phyloP scores from a whole-genome alignment of 2,113 vertebrate genomes.

The Meles meles region DNA sequence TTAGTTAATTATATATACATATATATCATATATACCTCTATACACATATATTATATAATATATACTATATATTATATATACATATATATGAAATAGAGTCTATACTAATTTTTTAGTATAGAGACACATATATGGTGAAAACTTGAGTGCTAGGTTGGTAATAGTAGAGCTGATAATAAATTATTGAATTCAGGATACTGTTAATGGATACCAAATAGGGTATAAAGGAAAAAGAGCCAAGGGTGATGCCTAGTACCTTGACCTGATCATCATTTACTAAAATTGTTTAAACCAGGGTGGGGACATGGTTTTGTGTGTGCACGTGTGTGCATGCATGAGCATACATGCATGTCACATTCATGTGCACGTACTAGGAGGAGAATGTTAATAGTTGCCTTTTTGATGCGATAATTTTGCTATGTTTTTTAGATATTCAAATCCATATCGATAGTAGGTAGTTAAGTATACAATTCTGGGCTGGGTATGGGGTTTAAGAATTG shows the following conservation, averaged over 20 bases:
- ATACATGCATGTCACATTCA: neutral
- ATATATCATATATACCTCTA: neutral
- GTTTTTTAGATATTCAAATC: neutral
- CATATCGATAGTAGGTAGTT: neutral
- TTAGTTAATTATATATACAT: neutral
- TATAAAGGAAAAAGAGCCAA: neutral
- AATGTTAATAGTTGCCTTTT: neutral
- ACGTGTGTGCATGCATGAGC: neutral
- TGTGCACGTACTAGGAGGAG: neutral
- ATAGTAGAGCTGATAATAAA: neutral
- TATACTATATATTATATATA: neutral
- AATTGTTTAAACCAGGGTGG: neutral
- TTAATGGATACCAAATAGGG: neutral
- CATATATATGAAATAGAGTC: neutral
- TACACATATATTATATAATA: too few species aligned
- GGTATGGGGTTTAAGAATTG: neutral
- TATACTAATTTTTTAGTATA: neutral
- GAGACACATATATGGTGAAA: neutral
- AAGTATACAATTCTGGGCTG: neutral
- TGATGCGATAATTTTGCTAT: neutral
- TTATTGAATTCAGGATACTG: neutral
- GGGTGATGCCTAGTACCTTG: neutral
- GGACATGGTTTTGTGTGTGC: neutral
- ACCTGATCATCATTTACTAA: neutral
- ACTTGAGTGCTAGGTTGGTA: neutral